Evolutionary conservation across 2,888 invertebrate species (phyloP).

Genomic region (Macropis europaea): DNA sequence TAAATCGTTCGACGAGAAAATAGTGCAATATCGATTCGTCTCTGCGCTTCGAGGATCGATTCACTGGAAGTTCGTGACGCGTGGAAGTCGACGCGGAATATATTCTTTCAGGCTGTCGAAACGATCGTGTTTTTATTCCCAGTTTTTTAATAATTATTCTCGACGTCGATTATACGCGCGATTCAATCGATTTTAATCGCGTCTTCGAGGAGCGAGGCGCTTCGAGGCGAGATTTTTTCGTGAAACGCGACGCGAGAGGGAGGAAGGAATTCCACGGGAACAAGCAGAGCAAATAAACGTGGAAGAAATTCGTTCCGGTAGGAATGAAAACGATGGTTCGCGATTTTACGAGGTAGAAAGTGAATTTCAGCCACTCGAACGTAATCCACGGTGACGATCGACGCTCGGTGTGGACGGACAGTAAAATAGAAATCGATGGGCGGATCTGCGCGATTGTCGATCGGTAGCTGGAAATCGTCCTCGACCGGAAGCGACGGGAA

Average conservation of each 20-base stretch:
- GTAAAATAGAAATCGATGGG: constrained; percentile 57
- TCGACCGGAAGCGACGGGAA: constrained; percentile 18
- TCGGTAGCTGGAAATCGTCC: constrained; percentile 12
- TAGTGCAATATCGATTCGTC: background rate
- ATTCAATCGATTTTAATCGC: no score
- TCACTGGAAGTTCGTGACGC: no score
- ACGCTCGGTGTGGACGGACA: constrained; percentile 17
- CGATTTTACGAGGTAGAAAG: constrained; percentile 77
- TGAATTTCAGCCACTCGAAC: constrained; percentile 67
- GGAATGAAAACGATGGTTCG: constrained; percentile 47
- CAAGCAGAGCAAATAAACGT: background rate
- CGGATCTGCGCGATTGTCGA: constrained; percentile 29
- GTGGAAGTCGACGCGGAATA: no score
- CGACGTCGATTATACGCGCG: no score
- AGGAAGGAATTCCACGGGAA: background rate
- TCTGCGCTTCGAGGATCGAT: background rate
- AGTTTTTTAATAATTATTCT: no score
- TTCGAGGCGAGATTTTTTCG: no score
- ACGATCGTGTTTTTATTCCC: no score
- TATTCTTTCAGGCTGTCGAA: no score
- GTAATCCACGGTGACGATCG: constrained; percentile 18
- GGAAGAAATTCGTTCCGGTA: constrained; percentile 64
- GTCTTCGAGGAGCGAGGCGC: no score
- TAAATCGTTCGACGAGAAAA: no score
- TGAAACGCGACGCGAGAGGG: background rate